These are phyloP conservation scores for Strix uralensis DNA, from an alignment of 2,113 vertebrate species.

Conservation along the genomic window DNA sequence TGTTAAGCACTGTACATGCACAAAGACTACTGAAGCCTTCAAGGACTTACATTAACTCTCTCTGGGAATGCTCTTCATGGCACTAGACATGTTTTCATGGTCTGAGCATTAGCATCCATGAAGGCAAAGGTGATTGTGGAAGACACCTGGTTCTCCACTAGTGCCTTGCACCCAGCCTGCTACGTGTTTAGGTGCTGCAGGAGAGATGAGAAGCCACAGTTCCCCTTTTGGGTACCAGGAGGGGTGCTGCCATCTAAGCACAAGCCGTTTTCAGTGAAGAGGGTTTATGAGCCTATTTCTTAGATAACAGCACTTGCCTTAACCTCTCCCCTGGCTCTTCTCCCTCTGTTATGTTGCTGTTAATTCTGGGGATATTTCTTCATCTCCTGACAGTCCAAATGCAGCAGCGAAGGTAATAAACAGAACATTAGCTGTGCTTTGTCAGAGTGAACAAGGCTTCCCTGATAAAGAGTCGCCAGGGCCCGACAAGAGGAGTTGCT, in stretches of 20 bases:
- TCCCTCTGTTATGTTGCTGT: constrained; percentile 31
- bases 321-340: constrained; percentile 57
- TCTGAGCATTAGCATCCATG: neutral
- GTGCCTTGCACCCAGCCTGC: neutral
- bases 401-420: constrained; percentile 36
- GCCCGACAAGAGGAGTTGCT: constrained; percentile 7
- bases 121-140: neutral
- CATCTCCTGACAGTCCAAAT: constrained; percentile 43
- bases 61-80: neutral
- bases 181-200: neutral
- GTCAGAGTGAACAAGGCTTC: constrained; percentile 32
- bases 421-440: constrained; percentile 53
- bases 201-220: neutral
- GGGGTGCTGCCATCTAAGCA: neutral
- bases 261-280: neutral
- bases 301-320: constrained; percentile 31
- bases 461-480: neutral
- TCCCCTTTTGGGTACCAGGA: neutral
- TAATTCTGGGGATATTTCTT: constrained; percentile 60
- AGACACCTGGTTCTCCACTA: neutral
- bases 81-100: rapidly evolving
- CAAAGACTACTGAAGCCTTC: neutral
- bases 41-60: too few species aligned
- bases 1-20: neutral
- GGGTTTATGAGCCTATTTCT: constrained; percentile 24